Base-by-base conservation (phyloP, 2,113 vertebrate species). In the Xenopus borealis region DNA sequence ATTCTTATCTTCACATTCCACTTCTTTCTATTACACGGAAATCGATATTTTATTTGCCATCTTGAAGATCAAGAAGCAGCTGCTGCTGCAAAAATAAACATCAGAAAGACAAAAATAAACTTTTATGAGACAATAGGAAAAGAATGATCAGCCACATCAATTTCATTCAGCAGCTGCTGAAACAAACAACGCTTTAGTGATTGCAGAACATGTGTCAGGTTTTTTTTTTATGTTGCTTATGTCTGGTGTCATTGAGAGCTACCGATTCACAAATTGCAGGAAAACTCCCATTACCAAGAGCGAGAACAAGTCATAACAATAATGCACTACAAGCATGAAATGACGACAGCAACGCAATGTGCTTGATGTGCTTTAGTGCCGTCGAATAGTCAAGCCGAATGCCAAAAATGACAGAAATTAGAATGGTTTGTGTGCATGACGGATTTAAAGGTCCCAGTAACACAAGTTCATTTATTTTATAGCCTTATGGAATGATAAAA, bases 71-170 rank as follows among this genome's bases (percentile, higher is more conserved):
- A 77, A 70, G 57, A 77, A 77, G 74, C 74, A 77, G 74, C 74
- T 77, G 74, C 64, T 52, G 61, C 47, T 70, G 74, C 67, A 77
- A 77, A 77, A 77, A 77, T 77, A 77, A 77, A 77, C 74, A 70
- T 57, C 67, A 77, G 74, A 77, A 77, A 77, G 74, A 70, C 74
- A 77, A 77, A 77, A 77, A 77, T 77, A 77, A 77, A 77, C 74
- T 77, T 77, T 70, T 77, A 77, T 77, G 74, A 50, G 74, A 77
- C 74, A 77, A 77, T 77, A 77, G 66, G 74, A 77, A 67, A 50
- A 70, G 67, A 69, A 70, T 45, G 66, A 77, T 77, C 66, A 77
- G 74, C 66, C 59, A 69, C 74, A 77, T 77, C 67, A 69, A 77
- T 77, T 77, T 77, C 74, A 57, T 67, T 68, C 74, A 69, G 66